Percentiles rank a stretch among this genome's conserved stretches.
Evolutionary conservation across 2,888 invertebrate species (phyloP).

Genomic region (Diogma glabrata): DNA sequence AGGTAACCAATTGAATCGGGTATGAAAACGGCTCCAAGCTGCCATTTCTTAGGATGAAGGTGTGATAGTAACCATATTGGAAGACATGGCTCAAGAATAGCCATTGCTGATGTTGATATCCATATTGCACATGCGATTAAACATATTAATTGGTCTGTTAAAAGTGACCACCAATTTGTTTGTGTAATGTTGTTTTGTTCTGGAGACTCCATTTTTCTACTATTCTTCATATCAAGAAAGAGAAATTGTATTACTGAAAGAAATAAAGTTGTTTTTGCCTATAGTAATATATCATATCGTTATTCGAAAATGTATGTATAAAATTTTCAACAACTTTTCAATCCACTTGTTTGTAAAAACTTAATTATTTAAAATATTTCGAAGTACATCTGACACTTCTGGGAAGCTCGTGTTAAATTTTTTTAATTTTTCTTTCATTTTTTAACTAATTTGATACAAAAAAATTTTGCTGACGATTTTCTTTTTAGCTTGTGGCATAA

Average conservation of each 20-base stretch:
- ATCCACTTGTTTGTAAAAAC: too few relatives aligned
- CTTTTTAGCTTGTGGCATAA: too few relatives aligned
- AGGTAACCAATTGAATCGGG: constrained; percentile 78
- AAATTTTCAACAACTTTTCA: too few relatives aligned
- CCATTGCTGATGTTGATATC: constrained; percentile 70
- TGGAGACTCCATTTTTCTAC: constrained; percentile 8
- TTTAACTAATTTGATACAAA: too few relatives aligned
- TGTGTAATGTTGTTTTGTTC: constrained; percentile 21
- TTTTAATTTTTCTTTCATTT: too few relatives aligned
- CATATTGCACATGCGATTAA: constrained; percentile 57
- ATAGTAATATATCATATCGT: too few relatives aligned
- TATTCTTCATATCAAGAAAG: constrained; percentile 29
- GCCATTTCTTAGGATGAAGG: constrained; percentile 33
- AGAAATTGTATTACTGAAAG: constrained; percentile 23
- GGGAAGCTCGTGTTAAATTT: too few relatives aligned
- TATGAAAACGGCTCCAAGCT: constrained; percentile 69
- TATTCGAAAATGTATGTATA: too few relatives aligned
- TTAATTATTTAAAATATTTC: too few relatives aligned
- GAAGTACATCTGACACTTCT: too few relatives aligned
- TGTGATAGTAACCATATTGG: constrained; percentile 54
- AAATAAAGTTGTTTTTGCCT: too few relatives aligned
- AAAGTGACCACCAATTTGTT: constrained; percentile 45
- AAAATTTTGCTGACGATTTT: too few relatives aligned
- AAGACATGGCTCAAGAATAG: constrained; percentile 69
- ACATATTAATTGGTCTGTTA: constrained; percentile 51